Evolutionary conservation across 2,113 vertebrate genomes (phyloP).

Genomic region (Pseudonaja textilis): DNA sequence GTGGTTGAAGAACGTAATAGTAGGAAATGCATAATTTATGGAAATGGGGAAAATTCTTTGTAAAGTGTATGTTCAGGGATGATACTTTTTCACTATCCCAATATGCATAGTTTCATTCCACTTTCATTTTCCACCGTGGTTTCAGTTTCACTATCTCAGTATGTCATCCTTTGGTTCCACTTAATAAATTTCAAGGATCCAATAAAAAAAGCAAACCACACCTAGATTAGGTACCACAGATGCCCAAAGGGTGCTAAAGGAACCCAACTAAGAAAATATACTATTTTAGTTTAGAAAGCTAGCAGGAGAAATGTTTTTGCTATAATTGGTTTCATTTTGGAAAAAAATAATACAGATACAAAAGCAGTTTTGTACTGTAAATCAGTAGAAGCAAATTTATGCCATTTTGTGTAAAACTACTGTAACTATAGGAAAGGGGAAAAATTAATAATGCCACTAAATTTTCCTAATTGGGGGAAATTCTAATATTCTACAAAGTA

Average conservation of each 20-base stretch:
- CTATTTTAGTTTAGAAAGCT: neutral
- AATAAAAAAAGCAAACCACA: neutral
- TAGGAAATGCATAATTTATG: neutral
- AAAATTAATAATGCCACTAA: slow-evolving; percentile 21
- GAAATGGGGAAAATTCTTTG: neutral
- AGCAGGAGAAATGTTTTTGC: neutral
- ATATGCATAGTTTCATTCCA: neutral
- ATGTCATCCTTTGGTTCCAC: neutral
- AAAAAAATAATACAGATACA: neutral
- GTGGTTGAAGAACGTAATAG: neutral
- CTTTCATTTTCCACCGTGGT: neutral
- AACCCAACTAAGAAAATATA: neutral
- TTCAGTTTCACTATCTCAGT: neutral
- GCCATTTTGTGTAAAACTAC: neutral
- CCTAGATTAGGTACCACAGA: neutral
- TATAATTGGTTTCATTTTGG: neutral
- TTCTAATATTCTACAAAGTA: slow-evolving; percentile 28
- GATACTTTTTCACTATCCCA: neutral
- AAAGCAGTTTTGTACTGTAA: neutral
- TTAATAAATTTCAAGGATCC: neutral
- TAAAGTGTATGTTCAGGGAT: neutral
- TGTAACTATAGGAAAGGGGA: neutral
- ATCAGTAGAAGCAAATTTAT: neutral
- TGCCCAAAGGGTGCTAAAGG: neutral
- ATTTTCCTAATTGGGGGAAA: slow-evolving; percentile 12